Base-by-base conservation (phyloP, 92 coral and sea anemone species). In the Paragorgia papillata region DNA sequence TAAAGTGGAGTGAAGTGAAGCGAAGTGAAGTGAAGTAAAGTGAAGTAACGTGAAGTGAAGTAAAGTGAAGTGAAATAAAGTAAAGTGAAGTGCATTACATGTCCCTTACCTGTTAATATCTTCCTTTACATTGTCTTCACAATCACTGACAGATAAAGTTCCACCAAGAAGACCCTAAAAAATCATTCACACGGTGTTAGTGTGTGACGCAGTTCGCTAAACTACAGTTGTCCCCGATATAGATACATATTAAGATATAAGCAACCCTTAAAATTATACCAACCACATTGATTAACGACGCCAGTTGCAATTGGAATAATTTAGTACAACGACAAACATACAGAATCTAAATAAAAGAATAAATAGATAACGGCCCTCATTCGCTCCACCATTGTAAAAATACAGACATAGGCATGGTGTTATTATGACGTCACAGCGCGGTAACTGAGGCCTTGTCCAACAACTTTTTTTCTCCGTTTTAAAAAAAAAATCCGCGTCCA, bases 121-220 rank as follows among this genome's bases (percentile, higher is more conserved):
- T 32, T 86, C 86, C 70, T 85, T 75, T 57, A 82, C 51, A 46
- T 85, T 82, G 50, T 69, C 30, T 51, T 91, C 77, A 27, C 69
- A 58, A 31, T 81, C 77, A 15, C 74, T 49, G 2, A 94, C 70
- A 66, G 88, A 73, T 28, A 94, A 51, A 20, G 58, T 67, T 59
- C 83, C 88, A 58, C 96, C 92, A 28, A 86, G 83, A 33, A 93
- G 84, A 14, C 97, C 97, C 97, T 93, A 66, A 30, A n/a, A 33
- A 48, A 76, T 15, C 10, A 79, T 46, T n/a, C 12, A 7, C 53
- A 46, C n/a, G n/a, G n/a, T n/a, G n/a, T n/a, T n/a, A n/a, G n/a
- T n/a, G n/a, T n/a, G n/a, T n/a, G n/a, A n/a, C n/a, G n/a, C n/a
- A n/a, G n/a, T n/a, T n/a, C n/a, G n/a, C n/a, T n/a, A n/a, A n/a